Evolutionary conservation across 1,140 invertebrate genomes (phyloP), one percentile per base, ranked within the genome.

Genomic region (Pogonomyrmex californicus): DNA sequence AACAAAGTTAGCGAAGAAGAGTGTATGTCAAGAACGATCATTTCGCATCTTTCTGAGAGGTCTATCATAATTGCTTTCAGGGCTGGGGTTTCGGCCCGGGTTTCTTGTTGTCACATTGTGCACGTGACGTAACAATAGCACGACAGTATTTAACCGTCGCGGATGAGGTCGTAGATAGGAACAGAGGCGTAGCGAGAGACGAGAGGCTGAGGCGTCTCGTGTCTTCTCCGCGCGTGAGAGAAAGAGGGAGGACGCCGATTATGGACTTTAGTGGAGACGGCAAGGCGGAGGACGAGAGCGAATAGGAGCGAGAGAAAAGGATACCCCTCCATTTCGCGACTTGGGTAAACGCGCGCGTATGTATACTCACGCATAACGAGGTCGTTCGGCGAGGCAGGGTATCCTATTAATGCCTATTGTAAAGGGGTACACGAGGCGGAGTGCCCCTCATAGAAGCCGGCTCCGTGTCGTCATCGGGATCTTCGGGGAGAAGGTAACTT

Each of bases 311-410:
- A 86, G 83, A 88, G 76, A 88, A 41, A 36, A 76, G 85, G 79
- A 51, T 49, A 38, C 73, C 23, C 54, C 54, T 44, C 33, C 51
- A 86, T 77, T 77, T 83, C 60, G 78, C 71, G 76, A 85, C 89
- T 89, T 88, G 68, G 65, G 62, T 86, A 89, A 91, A 91, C 87
- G 77, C 10, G 60, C 65, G 47, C 70, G 68, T 85, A 81, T 89
- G 87, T 88, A 88, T 78, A 86, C 79, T 63, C 82, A 90, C 88
- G 88, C 88, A 82, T 90, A 90, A 90, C 89, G 88, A 90, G 88
- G 79, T 90, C 89, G 88, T 90, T 90, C 86, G 63, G 88, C 38
- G 63, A 87, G 68, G 86, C 68, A 86, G 86, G 66, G 86, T 90
- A 90, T 90, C 87, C 88, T 86, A 90, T 90, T 90, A 89, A 90